Evolutionary conservation across 30 jellyfish, hydroid and myxozoan species (phyloP), one percentile per base, ranked within the genome.

Genomic region (Catostylus mosaicus): DNA sequence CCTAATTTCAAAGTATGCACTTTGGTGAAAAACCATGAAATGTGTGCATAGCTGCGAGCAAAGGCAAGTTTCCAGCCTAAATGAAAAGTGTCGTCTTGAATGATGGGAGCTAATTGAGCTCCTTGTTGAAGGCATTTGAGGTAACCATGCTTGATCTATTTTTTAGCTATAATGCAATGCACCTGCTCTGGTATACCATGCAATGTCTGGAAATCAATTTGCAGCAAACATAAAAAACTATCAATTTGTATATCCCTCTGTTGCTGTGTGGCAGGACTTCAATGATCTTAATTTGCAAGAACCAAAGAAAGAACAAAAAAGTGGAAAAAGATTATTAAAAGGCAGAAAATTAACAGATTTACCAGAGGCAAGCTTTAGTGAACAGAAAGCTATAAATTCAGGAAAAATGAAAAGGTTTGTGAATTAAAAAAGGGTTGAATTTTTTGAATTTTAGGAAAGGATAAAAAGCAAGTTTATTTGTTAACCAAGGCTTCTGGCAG

Each of bases 231-330:
- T 43, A 5, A 66, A 80, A 67, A 66, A 67, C 33, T 80, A 80
- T 46, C 50, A 66, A 1, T 80, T 80, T 30, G 46, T 56, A 16
- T 57, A 63, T 14, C 90, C 90, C n/a, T 80, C 90, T 45, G 77
- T 80, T 8, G 90, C 90, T 40, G 83, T 80, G 18, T 80, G 90
- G 90, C 74, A 80, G 0, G 90, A 80, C 50, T 47, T 80, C 36
- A 51, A 80, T 31, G 82, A 80, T 1, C 61, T 74, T 6, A 30
- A 48, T 11, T 67, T 63, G 83, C 59, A 22, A 22, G 30, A 37
- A 2, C n/a, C 69, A 27, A 46, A 63, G 74, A 78, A 78, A 73
- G 31, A 77, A 23, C 23, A 52, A 73, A 46, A 57, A 30, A 2
- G 20, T 11, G 59, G 31, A 29, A 52, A 48, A 45, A 45, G 27